Base-by-base conservation (phyloP, 2,888 invertebrate species). In the Philopedon plagiatum region DNA sequence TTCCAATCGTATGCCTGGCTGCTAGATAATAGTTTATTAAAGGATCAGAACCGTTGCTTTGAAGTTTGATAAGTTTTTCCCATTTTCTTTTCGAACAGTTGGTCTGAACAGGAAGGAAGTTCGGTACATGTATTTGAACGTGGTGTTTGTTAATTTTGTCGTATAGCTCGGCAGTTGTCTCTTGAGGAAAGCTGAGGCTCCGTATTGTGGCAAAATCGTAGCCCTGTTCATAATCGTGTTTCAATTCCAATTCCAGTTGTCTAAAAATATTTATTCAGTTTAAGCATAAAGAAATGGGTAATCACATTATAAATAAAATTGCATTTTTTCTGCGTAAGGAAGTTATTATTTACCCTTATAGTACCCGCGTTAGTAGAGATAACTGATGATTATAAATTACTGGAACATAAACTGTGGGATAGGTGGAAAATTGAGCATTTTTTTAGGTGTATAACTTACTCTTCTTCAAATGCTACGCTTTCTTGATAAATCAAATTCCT, bases 61-160 rank as follows among this genome's bases (percentile, higher is more conserved):
- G 90, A 13, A 93, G 81, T 11, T 90, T 88, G 77, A 93, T 89
- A 2, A 93, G 84, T 80, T 91, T 92, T 19, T 89, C 89, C 73
- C 89, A 89, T 11, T 90, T 87, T 72, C 90, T 87, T 80, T 89
- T 90, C 0, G 92, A 91, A 74, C 91, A 92, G 26, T 90, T 87
- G 11, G 92, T 86, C 71, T 90, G 88, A 0, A 91, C 86, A 5
- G 90, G 88, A 19, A 90, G 89, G 75, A 92, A 89, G 75, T 91
- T 91, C 67, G 90, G 90, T 11, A 93, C 87, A 64, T 89, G 85
- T 34, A 94, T 87, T 57, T 89, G 87, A 29, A 94, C 86, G 65
- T 91, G 89, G 79, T 92, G 89, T 76, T 90, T 90, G 0, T 92
- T 92, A 67, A 93, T 87, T 62, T 88, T 88, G 5, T 90, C 88